Conservation (phyloP, 2,888 invertebrate genomes). For the Brachyopa scutellaris region DNA sequence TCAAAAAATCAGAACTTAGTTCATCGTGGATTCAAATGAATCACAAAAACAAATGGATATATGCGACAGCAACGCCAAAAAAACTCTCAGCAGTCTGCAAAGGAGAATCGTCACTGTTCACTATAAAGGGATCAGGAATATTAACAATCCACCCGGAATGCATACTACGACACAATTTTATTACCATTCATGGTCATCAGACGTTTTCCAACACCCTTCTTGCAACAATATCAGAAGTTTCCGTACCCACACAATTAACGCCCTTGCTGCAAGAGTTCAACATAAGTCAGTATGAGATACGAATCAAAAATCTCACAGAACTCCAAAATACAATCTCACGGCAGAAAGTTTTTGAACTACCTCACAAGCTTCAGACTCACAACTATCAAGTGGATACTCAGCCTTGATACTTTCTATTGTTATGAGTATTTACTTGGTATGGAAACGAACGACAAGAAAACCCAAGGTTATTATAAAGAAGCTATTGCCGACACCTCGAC, state of each 20-base stretch:
- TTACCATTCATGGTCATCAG: neutral
- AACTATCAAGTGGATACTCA: neutral
- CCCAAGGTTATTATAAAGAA: too few species aligned
- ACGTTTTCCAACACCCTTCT: neutral
- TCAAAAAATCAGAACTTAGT: neutral
- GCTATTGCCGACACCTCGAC: too few species aligned
- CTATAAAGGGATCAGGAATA: neutral
- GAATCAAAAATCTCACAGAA: neutral
- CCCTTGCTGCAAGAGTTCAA: neutral
- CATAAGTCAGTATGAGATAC: neutral
- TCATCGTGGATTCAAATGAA: neutral
- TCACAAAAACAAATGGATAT: conserved; percentile 12
- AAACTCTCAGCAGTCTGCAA: conserved; percentile 3
- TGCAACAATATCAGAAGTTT: neutral
- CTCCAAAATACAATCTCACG: neutral
- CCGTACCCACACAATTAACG: neutral
- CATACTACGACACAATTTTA: neutral
- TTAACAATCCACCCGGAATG: neutral
- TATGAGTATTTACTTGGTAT: neutral
- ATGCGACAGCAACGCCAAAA: neutral
- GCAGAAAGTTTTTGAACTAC: neutral
- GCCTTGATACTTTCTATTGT: neutral
- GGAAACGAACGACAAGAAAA: neutral
- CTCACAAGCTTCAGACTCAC: neutral
- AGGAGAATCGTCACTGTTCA: neutral